Percentiles rank a stretch among this genome's conserved stretches.
Conservation (phyloP, 2,888 invertebrate genomes). For the Cheilosia urbana region DNA sequence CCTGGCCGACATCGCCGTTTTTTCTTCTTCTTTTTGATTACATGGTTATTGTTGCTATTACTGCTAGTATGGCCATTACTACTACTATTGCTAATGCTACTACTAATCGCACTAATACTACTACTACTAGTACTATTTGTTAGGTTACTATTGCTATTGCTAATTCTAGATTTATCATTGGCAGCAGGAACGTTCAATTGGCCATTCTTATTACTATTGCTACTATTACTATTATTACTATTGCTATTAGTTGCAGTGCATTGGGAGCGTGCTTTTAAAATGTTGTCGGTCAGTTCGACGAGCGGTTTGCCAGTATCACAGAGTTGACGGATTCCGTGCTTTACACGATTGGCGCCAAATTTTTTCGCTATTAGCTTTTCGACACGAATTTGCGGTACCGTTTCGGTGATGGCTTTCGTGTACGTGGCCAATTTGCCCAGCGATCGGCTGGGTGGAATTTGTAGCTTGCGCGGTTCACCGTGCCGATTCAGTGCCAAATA, state of each 20-base stretch:
- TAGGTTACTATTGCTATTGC: conserved; percentile 75
- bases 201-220: conserved; percentile 78
- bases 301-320: conserved; percentile 84
- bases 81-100: conserved; percentile 78
- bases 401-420: conserved; percentile 88
- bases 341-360: conserved; percentile 84
- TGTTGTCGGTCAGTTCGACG: conserved; percentile 82
- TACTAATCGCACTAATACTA: conserved; percentile 76
- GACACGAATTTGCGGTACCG: conserved; percentile 85
- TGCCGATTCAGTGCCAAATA: conserved; percentile 91
- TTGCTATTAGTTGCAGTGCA: conserved; percentile 80
- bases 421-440: conserved; percentile 91
- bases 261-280: conserved; percentile 84
- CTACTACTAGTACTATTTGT: conserved; percentile 77
- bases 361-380: conserved; percentile 85
- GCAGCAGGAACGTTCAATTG: conserved; percentile 80
- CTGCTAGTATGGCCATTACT: conserved; percentile 78
- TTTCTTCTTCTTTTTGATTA: conserved; percentile 80
- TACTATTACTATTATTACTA: conserved; percentile 77
- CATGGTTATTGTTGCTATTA: conserved; percentile 77
- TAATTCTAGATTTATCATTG: conserved; percentile 78
- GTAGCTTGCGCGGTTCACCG: conserved; percentile 89
- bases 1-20: conserved; percentile 80
- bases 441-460: conserved; percentile 87
- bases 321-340: conserved; percentile 84